Base-by-base conservation (phyloP, 1,140 invertebrate species). In the Brachionus calyciflorus region DNA sequence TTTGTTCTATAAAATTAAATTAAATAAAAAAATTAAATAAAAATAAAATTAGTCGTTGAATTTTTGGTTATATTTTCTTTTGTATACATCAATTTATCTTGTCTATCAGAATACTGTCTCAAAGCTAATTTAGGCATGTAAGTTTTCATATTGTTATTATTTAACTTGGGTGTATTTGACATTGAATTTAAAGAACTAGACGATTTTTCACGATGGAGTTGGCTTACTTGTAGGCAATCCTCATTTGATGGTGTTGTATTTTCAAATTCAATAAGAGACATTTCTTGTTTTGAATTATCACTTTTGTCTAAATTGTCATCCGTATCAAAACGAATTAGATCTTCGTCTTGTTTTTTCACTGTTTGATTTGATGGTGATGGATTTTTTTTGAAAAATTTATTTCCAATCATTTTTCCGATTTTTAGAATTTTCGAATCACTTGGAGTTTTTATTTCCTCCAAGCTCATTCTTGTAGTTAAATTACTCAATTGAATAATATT, bases 161-260 rank as follows among this genome's bases (percentile, higher is more conserved):
- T 9, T n/a, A 9, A 17, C 6, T 28, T 60, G 14, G 55, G 10
- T 6, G 17, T 17, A 37, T 60, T 60, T 17, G 12, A 17, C 55
- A 60, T 60, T 60, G 55, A 60, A 60, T 60, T 60, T 60, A 60
- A 60, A 5, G 55, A 60, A 37, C 37, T 40, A 9, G 55, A 60
- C 14, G 55, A 60, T 19, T 60, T 60, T 19, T 60, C 55, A 37
- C 55, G 55, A n/a, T n/a, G n/a, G n/a, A n/a, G n/a, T n/a, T n/a
- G n/a, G n/a, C n/a, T n/a, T n/a, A n/a, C n/a, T n/a, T n/a, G n/a
- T n/a, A n/a, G n/a, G n/a, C n/a, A n/a, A n/a, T n/a, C n/a, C n/a
- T n/a, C n/a, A n/a, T n/a, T n/a, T n/a, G n/a, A n/a, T n/a, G n/a
- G n/a, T n/a, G n/a, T n/a, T n/a, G n/a, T n/a, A n/a, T n/a, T n/a